Base-by-base conservation (phyloP, 2,113 vertebrate genomes). In the Coptodon bakossiorum region DNA sequence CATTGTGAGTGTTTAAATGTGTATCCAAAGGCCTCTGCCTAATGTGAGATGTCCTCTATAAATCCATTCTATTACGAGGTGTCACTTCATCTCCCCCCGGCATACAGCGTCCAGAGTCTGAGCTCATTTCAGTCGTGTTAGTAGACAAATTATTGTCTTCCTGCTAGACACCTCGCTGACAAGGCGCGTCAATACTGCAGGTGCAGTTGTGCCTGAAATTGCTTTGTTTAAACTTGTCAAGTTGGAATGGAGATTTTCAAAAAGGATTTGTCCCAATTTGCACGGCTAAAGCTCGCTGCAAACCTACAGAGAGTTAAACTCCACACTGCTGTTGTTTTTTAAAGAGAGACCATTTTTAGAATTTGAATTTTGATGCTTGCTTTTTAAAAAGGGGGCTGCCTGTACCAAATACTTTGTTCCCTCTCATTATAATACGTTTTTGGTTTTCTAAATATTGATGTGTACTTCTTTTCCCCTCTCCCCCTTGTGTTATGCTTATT, bases 161-260 rank as follows among this genome's bases (percentile, higher is more conserved):
- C 95, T 94, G 88, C 88, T 87, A 84, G 94, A 95, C 91, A 81
- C 81, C 81, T 68, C 71, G 92, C 84, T 52, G 91, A 88, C 54
- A 61, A 92, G 87, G 79, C 81, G 59, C 50, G 88, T 91, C 87
- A 91, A 86, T 91, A 88, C 86, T 92, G 95, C 95, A 96, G 95
- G 94, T 96, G 96, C 95, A 96, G 93, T 91, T 94, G 50, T 48
- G 92, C 91, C 92, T 96, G 93, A 95, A 95, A 96, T 95, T 94
- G 95, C 95, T 93, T 95, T 97, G 96, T 94, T 96, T 96, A 91
- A 96, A 96, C 96, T 95, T 95, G 96, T 94, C 96, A 91, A 94
- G 34, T 82, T 94, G 2, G n/a, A 97, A 96, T 83, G 43, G 86
- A 95, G 90, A 91, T 94, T 56, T 95, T 95, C 50, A 68, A 90